These are phyloP conservation scores for Siphlonurus alternatus DNA, from an alignment of 2,888 invertebrate species.

Conservation along the genomic window DNA sequence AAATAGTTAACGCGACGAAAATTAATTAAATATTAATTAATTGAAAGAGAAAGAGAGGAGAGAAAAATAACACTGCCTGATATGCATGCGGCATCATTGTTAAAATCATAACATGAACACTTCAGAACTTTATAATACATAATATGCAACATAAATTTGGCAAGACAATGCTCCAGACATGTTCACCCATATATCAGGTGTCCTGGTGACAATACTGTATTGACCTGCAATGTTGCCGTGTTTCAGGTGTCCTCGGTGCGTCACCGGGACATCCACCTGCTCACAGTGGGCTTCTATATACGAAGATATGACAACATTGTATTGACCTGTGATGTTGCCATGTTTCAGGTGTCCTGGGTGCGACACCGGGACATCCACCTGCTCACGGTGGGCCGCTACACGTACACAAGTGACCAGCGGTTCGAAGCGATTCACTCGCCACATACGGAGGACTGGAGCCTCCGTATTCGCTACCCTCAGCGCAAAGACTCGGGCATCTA, in stretches of 20 bases:
- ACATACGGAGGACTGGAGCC: slow-evolving; percentile 74
- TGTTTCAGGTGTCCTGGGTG: slow-evolving; percentile 61
- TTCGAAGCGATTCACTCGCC: slow-evolving; percentile 76
- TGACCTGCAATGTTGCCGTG: too few species aligned
- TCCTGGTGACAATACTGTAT: too few species aligned
- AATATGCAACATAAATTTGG: too few species aligned
- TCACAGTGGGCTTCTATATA: slow-evolving; percentile 57
- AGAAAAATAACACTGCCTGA: too few species aligned
- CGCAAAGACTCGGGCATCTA: slow-evolving; percentile 61
- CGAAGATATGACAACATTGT: slow-evolving; percentile 74
- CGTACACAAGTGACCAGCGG: slow-evolving; percentile 67
- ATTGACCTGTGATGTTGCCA: slow-evolving; percentile 14
- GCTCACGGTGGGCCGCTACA: slow-evolving; percentile 54
- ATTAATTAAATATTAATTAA: too few species aligned
- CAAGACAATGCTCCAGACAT: too few species aligned
- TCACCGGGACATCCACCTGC: slow-evolving; percentile 54
- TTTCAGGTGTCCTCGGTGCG: slow-evolving; percentile 61
- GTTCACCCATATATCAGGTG: too few species aligned
- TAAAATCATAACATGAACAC: too few species aligned
- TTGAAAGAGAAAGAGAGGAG: too few species aligned
- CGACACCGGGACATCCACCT: slow-evolving; percentile 58
- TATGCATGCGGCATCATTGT: too few species aligned
- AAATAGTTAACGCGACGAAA: too few species aligned
- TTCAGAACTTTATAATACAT: too few species aligned
- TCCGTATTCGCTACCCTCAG: slow-evolving; percentile 57